Percentiles rank a stretch among this genome's conserved stretches.
Conservation (phyloP, 2,888 invertebrate species). For the Balanococcus diminutus region DNA sequence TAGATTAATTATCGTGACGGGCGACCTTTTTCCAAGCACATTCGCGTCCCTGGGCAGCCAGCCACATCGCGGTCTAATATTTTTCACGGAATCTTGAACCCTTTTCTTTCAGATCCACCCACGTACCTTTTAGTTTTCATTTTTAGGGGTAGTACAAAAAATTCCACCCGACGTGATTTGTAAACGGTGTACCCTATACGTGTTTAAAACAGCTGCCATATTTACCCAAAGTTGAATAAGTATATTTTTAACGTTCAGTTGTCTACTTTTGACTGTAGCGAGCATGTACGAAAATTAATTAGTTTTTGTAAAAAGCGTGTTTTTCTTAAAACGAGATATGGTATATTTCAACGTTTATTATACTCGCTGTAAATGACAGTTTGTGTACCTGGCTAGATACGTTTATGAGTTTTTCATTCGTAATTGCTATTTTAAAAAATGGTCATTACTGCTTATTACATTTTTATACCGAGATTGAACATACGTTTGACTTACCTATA, state of each 20-base stretch:
- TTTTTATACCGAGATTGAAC: too few relatives aligned
- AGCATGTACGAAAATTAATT: not conserved
- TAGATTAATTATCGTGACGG: conserved; percentile 20
- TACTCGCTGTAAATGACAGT: conserved; percentile 15
- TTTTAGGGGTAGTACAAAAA: not conserved
- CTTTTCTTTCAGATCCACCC: not conserved
- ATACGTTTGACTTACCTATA: too few relatives aligned
- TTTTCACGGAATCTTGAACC: not conserved
- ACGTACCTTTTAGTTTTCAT: not conserved
- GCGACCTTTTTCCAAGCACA: conserved; percentile 3
- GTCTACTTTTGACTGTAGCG: not conserved
- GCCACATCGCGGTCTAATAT: not conserved
- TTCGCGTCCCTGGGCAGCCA: not conserved
- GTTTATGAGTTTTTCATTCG: not conserved
- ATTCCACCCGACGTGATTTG: not conserved
- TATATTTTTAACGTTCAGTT: not conserved
- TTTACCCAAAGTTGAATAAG: not conserved
- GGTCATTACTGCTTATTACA: not conserved
- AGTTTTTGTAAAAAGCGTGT: not conserved
- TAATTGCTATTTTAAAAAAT: not conserved
- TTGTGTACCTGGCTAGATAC: not conserved
- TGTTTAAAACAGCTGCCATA: conserved; percentile 16
- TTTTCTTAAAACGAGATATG: not conserved
- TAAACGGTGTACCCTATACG: too few relatives aligned
- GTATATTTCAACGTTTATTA: not conserved